A percentile compares a stretch with the other conserved stretches of the same genome.
Conservation (phyloP, 2,888 invertebrate genomes). For the Antheraea assamensis region DNA sequence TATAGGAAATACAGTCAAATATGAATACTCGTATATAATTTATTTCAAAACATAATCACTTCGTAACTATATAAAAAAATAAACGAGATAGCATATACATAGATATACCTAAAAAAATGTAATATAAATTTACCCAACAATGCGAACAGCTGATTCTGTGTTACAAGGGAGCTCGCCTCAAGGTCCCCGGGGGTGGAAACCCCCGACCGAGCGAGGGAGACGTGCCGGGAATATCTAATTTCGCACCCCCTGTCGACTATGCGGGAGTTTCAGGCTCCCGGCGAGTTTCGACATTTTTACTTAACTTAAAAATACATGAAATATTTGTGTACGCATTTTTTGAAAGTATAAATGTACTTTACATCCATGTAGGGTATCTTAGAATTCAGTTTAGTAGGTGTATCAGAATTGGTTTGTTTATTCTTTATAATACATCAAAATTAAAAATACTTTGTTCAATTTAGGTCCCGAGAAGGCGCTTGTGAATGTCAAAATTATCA, state of each 20-base stretch:
- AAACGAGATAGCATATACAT: background rate
- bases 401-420: background rate
- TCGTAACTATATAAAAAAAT: background rate
- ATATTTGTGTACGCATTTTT: background rate
- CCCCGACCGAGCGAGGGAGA: conserved; percentile 30
- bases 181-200: conserved; percentile 55
- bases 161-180: conserved; percentile 48
- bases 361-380: background rate
- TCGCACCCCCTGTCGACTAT: conserved; percentile 31
- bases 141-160: conserved; percentile 70
- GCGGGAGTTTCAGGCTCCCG: conserved; percentile 30
- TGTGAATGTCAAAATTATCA: too few species aligned
- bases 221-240: conserved; percentile 43
- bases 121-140: conserved; percentile 30
- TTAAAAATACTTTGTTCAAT: too few species aligned
- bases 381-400: background rate
- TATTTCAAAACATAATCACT: background rate
- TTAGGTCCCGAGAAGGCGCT: too few species aligned
- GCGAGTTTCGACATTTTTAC: conserved; percentile 23
- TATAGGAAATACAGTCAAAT: background rate
- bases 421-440: background rate
- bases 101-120: conserved; percentile 2
- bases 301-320: conserved; percentile 19
- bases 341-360: background rate
- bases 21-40: background rate